These are phyloP conservation scores for Tringa solitaria DNA, from an alignment of 2,113 vertebrate genomes.

Conservation along the genomic window DNA sequence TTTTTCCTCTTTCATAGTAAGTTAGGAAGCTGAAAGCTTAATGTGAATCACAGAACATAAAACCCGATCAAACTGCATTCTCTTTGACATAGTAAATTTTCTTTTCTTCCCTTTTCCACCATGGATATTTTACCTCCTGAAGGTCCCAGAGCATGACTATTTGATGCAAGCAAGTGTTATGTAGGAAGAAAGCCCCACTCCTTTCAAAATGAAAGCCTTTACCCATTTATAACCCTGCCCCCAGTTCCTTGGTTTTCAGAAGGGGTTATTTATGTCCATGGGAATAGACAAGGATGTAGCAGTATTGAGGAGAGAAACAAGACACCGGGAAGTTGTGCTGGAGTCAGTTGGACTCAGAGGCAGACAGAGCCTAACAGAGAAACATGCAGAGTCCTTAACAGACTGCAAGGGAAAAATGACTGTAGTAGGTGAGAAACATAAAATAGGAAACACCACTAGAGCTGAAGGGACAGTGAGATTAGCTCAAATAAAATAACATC, in stretches of 20 bases:
- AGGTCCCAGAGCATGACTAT: background rate
- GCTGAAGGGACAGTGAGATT: background rate
- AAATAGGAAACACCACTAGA: background rate
- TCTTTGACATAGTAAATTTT: background rate
- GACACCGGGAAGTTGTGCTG: background rate
- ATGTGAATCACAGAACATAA: background rate
- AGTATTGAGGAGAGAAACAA: background rate
- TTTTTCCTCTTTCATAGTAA: background rate
- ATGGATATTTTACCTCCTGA: background rate
- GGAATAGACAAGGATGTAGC: background rate
- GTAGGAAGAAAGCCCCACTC: background rate
- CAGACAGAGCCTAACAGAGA: background rate
- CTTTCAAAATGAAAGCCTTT: background rate
- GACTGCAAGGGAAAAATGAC: background rate
- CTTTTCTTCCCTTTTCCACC: background rate
- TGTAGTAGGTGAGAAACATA: background rate
- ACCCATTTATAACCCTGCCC: background rate
- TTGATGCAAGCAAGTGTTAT: background rate
- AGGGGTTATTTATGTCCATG: background rate
- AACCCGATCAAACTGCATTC: background rate
- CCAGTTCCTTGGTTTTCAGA: background rate
- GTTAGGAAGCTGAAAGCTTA: background rate
- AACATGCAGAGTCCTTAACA: accelerated
- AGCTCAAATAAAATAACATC: background rate
- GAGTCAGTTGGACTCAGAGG: background rate